phyloP scores from a whole-genome alignment of 2,797 vertebrate genomes.

The Enteromius mattozi region DNA sequence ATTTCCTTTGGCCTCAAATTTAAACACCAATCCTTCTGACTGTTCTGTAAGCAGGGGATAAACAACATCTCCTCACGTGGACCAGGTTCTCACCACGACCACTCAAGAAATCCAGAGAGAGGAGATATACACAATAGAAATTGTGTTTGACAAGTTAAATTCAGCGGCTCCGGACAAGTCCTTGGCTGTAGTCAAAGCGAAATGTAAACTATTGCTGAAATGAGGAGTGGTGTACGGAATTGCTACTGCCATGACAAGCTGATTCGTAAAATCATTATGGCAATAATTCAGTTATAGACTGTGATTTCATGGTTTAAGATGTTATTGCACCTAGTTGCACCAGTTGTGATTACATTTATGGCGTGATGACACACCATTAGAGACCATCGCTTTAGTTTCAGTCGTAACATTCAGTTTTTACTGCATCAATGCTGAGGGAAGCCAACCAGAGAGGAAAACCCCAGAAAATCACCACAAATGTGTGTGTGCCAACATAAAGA shows the following conservation, averaged over 20 bases:
- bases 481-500: neutral
- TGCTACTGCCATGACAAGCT: neutral
- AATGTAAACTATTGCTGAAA: slow-evolving; percentile 55
- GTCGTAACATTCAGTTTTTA: neutral
- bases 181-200: slow-evolving; percentile 72
- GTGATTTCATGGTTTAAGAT: slow-evolving; percentile 12
- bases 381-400: neutral
- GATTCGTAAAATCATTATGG: slow-evolving; percentile 18
- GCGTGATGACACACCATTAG: neutral
- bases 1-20: slow-evolving; percentile 78
- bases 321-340: slow-evolving; percentile 31
- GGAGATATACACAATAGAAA: slow-evolving; percentile 81
- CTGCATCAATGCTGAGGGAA: neutral
- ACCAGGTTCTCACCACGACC: slow-evolving; percentile 81
- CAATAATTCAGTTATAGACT: slow-evolving; percentile 2
- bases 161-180: slow-evolving; percentile 80
- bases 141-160: slow-evolving; percentile 86
- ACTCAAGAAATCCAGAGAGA: slow-evolving; percentile 68
- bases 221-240: slow-evolving; percentile 29
- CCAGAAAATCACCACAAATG: neutral
- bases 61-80: slow-evolving; percentile 78
- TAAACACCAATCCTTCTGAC: slow-evolving; percentile 73
- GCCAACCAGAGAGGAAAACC: neutral
- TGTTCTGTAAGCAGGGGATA: slow-evolving; percentile 76
- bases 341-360: neutral